phyloP scores from a whole-genome alignment of 2,888 invertebrate genomes.

The Idaea biselata region DNA sequence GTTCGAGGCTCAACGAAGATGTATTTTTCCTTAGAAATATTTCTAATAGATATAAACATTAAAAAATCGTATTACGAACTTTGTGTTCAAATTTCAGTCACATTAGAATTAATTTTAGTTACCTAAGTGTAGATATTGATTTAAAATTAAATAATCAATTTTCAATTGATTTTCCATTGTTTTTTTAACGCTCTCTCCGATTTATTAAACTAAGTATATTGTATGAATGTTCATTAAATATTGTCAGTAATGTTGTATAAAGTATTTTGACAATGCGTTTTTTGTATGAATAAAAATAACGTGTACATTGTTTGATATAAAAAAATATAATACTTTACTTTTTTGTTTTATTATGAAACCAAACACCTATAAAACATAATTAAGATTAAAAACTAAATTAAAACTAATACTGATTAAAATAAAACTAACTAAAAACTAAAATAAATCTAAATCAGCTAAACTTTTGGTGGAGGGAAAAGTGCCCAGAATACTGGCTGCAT shows the following conservation, averaged over 20 bases:
- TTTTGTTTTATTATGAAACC: conserved; percentile 35
- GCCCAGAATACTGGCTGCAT: too few relatives aligned
- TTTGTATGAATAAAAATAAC: conserved; percentile 58
- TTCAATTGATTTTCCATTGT: neutral
- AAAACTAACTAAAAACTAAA: too few relatives aligned
- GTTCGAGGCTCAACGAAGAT: too few relatives aligned
- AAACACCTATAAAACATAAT: too few relatives aligned
- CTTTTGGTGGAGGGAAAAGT: too few relatives aligned
- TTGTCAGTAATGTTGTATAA: conserved; percentile 63
- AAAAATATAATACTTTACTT: conserved; percentile 34
- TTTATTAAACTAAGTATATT: conserved; percentile 6
- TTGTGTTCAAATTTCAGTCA: neutral
- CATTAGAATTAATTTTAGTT: neutral
- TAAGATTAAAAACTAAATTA: too few relatives aligned
- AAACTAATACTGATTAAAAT: too few relatives aligned
- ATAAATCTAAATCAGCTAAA: too few relatives aligned
- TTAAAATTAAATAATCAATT: neutral
- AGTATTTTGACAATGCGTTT: conserved; percentile 67
- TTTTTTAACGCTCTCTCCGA: neutral
- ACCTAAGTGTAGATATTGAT: neutral
- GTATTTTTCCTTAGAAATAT: too few relatives aligned
- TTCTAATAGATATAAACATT: too few relatives aligned
- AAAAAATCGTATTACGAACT: too few relatives aligned
- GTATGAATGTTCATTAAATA: conserved; percentile 27
- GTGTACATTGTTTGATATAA: conserved; percentile 60